Percentiles rank a stretch among this genome's conserved stretches.
phyloP scores from a whole-genome alignment of 2,888 invertebrate genomes.

The Tetragonula carbonaria region DNA sequence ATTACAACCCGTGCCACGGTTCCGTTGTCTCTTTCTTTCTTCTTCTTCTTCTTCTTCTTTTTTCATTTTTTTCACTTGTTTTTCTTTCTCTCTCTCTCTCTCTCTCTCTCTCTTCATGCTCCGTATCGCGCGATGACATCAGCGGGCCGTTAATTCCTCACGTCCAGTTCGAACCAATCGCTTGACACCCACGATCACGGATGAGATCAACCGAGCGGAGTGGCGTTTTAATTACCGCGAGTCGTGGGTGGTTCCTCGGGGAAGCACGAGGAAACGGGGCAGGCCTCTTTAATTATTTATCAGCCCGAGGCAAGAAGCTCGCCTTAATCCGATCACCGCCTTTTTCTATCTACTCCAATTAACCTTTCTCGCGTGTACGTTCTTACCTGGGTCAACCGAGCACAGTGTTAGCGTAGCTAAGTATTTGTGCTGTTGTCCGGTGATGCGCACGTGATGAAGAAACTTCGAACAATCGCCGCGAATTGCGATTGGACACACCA shows the following conservation, averaged over 20 bases:
- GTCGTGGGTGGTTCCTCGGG: conserved; percentile 51
- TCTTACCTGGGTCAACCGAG: not conserved
- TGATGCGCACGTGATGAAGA: not conserved
- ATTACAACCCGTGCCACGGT: conserved; percentile 21
- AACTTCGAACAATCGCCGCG: too few species aligned
- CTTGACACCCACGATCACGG: conserved; percentile 48
- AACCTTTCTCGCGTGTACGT: conserved; percentile 3
- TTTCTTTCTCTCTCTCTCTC: too few species aligned
- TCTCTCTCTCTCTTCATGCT: not conserved
- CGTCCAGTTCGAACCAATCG: conserved; percentile 27
- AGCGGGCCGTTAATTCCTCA: conserved; percentile 40
- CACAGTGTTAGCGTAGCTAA: too few species aligned
- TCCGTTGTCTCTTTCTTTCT: conserved; percentile 1
- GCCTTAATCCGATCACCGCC: conserved; percentile 19
- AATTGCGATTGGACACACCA: too few species aligned
- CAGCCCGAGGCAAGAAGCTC: not conserved
- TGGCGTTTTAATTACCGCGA: conserved; percentile 54
- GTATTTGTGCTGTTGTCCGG: too few species aligned
- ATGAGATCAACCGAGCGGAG: conserved; percentile 54
- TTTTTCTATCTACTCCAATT: conserved; percentile 9
- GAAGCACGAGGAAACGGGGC: conserved; percentile 18
- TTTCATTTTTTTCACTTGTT: not conserved
- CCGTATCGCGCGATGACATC: conserved; percentile 51
- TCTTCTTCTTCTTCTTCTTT: conserved; percentile 1
- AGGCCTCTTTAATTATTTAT: conserved; percentile 49